Percentiles rank a stretch among this genome's conserved stretches.
Evolutionary conservation across 2,888 invertebrate species (phyloP).

Genomic region (Catocala nupta): DNA sequence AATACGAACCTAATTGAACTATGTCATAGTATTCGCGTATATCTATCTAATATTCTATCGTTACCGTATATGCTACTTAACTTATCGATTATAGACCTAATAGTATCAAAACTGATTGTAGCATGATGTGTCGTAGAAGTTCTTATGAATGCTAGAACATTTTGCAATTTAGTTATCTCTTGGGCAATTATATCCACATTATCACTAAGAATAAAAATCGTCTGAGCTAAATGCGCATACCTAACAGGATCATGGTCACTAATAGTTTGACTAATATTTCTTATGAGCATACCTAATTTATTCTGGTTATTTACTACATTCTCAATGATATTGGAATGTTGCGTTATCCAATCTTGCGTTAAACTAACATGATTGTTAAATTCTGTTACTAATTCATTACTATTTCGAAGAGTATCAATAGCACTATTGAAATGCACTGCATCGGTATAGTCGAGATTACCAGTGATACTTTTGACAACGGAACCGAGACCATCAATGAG

Average conservation of each 20-base stretch:
- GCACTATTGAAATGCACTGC: slow-evolving; percentile 13
- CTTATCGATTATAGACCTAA: background rate
- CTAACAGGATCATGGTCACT: background rate
- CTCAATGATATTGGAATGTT: background rate
- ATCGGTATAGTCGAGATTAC: slow-evolving; percentile 20
- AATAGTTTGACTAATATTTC: background rate
- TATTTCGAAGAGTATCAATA: slow-evolving; percentile 5
- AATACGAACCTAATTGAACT: slow-evolving; percentile 2
- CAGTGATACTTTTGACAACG: slow-evolving; percentile 15
- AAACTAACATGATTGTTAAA: slow-evolving; percentile 3
- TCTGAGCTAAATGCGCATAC: background rate
- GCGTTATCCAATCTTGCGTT: no score
- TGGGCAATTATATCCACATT: background rate
- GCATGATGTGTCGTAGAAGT: background rate
- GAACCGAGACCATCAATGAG: slow-evolving; percentile 18
- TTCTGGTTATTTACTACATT: background rate
- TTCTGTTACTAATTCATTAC: slow-evolving; percentile 10
- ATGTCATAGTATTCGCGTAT: slow-evolving; percentile 1
- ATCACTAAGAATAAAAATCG: background rate
- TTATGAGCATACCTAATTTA: background rate
- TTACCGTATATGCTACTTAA: background rate
- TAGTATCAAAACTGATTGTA: background rate
- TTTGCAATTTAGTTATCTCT: background rate
- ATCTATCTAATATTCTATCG: slow-evolving; percentile 1
- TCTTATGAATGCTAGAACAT: background rate